Conservation (phyloP, 2,113 vertebrate species). For the Cyprinodon variegatus region DNA sequence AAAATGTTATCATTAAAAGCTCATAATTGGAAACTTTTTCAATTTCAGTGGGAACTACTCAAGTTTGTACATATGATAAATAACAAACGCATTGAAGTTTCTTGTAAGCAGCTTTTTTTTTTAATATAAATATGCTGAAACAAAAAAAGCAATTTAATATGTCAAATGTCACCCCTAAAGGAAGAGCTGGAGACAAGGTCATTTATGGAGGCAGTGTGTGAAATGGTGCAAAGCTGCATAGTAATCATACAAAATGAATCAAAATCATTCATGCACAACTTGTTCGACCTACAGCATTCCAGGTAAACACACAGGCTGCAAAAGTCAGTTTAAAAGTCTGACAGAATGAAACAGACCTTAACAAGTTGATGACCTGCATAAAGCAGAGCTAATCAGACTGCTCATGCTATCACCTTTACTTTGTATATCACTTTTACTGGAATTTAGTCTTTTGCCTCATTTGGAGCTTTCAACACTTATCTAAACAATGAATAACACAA, state of each 20-base stretch:
- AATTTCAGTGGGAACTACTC: neutral
- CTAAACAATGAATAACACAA: neutral
- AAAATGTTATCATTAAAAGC: neutral
- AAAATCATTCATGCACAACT: conserved; percentile 47
- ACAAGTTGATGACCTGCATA: conserved; percentile 16
- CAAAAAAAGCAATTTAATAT: conserved; percentile 30
- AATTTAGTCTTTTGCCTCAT: neutral
- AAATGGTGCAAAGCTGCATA: conserved; percentile 59
- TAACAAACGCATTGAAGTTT: neutral
- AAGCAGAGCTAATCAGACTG: conserved; percentile 13
- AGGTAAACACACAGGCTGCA: conserved; percentile 42
- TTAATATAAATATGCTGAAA: conserved; percentile 24
- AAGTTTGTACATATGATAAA: neutral
- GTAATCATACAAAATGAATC: conserved; percentile 61
- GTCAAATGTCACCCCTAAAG: conserved; percentile 48
- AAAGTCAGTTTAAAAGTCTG: conserved; percentile 30
- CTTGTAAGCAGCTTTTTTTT: neutral
- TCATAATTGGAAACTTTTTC: neutral
- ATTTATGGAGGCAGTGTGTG: conserved; percentile 46
- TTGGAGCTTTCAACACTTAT: neutral
- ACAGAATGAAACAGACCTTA: conserved; percentile 31
- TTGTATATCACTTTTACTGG: neutral
- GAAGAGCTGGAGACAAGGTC: conserved; percentile 54
- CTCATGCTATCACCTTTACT: neutral
- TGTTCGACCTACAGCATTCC: conserved; percentile 33